Base-by-base conservation (phyloP, 2,888 invertebrate genomes). In the Merodon equestris region DNA sequence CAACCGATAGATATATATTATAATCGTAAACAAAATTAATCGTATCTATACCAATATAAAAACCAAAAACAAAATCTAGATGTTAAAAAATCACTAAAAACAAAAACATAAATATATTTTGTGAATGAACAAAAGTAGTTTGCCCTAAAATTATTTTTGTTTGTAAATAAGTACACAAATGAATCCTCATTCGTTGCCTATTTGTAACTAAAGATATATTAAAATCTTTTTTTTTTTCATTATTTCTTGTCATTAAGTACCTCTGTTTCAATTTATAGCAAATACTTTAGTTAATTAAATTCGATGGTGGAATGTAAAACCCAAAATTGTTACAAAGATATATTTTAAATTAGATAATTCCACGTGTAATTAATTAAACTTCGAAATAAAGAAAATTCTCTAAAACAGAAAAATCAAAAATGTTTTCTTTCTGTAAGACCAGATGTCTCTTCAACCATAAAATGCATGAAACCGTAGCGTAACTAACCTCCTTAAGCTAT, bases 181-280 rank as follows among this genome's bases (percentile, higher is more conserved):
- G 50, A 19, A 60, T 18, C 7, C 47, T 38, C 47, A 9, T 13
- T 0, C 50, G 12, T 10, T 57, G 7, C 27, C 27, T 40, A 40
- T 5, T 40, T 40, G 10, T 40, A 40, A 40, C 9, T 53, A 27
- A n/a, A 9, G n/a, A 14, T 9, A 3, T 9, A 13, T 15, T 34
- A 38, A 50, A 36, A 51, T 27, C 1, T 27, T 61, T 48, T 64
- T 51, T 66, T 60, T 57, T 66, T 36, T 45, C 66, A 18, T 64
- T 9, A 66, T 44, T n/a, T n/a, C n/a, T n/a, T n/a, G 72, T 71
- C 64, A 71, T 76, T 76, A 58, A 50, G 71, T 76, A 76, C 76
- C 76, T 76, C 34, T 66, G 15, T 45, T 56, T 72, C 66, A 42
- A 42, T n/a, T 40, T 27, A 4, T 27, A 27, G 27, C 7, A 27